Conservation (phyloP, 1,140 invertebrate genomes). For the Eubasilissa regina region DNA sequence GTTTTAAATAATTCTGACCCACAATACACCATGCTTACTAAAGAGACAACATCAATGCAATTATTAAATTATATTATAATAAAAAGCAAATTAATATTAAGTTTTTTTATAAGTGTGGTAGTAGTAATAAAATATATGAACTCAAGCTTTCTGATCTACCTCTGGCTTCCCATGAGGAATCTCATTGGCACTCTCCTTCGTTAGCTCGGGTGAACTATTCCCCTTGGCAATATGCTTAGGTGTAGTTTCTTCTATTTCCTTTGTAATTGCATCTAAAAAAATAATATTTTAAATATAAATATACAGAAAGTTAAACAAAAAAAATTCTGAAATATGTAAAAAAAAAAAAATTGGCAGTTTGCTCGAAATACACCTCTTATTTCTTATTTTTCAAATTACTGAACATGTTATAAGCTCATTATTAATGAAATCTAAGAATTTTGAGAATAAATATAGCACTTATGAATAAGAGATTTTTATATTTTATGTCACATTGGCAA, state of each 20-base stretch:
- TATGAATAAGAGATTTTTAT: too few species aligned
- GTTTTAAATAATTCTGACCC: constrained; percentile 1
- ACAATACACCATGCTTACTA: constrained; percentile 31
- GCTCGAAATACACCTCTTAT: too few species aligned
- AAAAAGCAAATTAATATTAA: constrained; percentile 13
- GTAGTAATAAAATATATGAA: constrained; percentile 32
- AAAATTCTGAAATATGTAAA: too few species aligned
- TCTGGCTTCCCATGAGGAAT: constrained; percentile 54
- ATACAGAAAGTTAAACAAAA: not conserved
- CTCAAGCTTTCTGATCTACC: constrained; percentile 58
- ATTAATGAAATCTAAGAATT: too few species aligned
- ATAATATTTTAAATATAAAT: too few species aligned
- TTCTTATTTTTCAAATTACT: too few species aligned
- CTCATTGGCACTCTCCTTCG: constrained; percentile 53
- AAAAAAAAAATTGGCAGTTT: too few species aligned
- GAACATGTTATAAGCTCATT: too few species aligned
- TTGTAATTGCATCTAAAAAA: constrained; percentile 29
- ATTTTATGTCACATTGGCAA: too few species aligned
- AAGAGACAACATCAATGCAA: constrained; percentile 13
- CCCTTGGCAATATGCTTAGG: constrained; percentile 24
- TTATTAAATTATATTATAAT: constrained; percentile 20
- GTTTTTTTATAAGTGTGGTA: not conserved
- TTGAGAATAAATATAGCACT: too few species aligned
- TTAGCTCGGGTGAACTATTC: constrained; percentile 49
- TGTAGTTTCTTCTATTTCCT: constrained; percentile 53